A percentile compares a stretch with the other conserved stretches of the same genome.
These are phyloP conservation scores for Parasteatoda tepidariorum DNA, from an alignment of 1,140 invertebrate genomes.

Conservation along the genomic window DNA sequence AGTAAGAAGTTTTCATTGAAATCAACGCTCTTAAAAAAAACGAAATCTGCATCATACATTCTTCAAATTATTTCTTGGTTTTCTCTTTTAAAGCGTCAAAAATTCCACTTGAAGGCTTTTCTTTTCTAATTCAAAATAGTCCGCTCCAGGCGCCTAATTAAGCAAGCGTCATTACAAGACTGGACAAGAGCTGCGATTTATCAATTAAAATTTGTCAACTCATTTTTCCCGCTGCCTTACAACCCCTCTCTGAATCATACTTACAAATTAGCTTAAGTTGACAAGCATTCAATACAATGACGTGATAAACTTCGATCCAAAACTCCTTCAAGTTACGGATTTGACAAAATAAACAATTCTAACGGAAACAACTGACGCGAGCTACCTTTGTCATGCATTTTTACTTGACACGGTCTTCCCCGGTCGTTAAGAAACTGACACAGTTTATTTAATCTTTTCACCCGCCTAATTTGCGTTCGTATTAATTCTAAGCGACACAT, in stretches of 20 bases:
- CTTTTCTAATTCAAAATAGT: too few relatives aligned
- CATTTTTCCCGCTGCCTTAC: neutral
- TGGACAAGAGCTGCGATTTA: neutral
- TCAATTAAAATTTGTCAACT: neutral
- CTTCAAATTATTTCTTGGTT: too few relatives aligned
- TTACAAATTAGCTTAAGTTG: neutral
- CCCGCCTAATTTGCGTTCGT: neutral
- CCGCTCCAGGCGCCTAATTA: neutral
- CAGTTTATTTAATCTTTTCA: neutral
- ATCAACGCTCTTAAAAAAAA: too few relatives aligned
- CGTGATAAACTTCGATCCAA: neutral
- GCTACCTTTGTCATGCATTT: neutral
- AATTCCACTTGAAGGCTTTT: too few relatives aligned
- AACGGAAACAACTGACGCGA: neutral
- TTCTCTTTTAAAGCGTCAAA: too few relatives aligned
- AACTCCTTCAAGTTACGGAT: neutral
- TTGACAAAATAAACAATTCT: neutral
- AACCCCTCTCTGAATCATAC: neutral
- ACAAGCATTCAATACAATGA: neutral
- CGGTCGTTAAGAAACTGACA: neutral
- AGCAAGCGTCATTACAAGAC: neutral
- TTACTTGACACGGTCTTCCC: neutral
- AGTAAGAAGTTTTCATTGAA: too few relatives aligned
- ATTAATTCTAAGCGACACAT: neutral
- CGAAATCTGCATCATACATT: too few relatives aligned